phyloP scores from a whole-genome alignment of 2,888 invertebrate species.

The Pterostichus niger region DNA sequence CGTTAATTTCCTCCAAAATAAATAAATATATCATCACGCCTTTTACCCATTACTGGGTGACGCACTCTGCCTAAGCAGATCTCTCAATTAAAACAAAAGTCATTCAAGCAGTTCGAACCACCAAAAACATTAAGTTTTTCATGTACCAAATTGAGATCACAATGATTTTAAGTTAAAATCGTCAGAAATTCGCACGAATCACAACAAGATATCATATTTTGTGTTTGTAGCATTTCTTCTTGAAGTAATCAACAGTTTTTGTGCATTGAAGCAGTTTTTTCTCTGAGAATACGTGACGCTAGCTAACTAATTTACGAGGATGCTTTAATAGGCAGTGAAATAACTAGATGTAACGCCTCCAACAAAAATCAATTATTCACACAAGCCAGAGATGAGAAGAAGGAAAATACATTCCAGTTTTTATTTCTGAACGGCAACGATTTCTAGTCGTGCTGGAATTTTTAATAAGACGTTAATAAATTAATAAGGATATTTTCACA shows the following conservation, averaged over 20 bases:
- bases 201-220: slow-evolving; percentile 8
- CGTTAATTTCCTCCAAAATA: not conserved
- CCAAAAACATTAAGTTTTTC: not conserved
- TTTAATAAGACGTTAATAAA: slow-evolving; percentile 63
- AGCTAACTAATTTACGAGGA: slow-evolving; percentile 50
- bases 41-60: no score
- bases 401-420: slow-evolving; percentile 50
- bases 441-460: slow-evolving; percentile 63
- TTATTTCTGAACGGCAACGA: slow-evolving; percentile 51
- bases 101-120: not conserved
- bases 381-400: slow-evolving; percentile 13
- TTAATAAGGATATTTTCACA: slow-evolving; percentile 46
- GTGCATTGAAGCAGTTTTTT: slow-evolving; percentile 3
- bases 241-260: slow-evolving; percentile 51
- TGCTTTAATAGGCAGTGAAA: slow-evolving; percentile 54
- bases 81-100: not conserved
- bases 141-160: slow-evolving; percentile 2
- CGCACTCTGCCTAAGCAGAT: no score
- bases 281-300: slow-evolving; percentile 48
- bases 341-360: slow-evolving; percentile 53
- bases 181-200: not conserved
- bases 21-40: no score
- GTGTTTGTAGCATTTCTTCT: slow-evolving; percentile 30
- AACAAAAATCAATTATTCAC: slow-evolving; percentile 64
- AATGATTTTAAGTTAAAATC: not conserved